Evolutionary conservation across 2,113 vertebrate species (phyloP).

Genomic region (Falco punctatus): DNA sequence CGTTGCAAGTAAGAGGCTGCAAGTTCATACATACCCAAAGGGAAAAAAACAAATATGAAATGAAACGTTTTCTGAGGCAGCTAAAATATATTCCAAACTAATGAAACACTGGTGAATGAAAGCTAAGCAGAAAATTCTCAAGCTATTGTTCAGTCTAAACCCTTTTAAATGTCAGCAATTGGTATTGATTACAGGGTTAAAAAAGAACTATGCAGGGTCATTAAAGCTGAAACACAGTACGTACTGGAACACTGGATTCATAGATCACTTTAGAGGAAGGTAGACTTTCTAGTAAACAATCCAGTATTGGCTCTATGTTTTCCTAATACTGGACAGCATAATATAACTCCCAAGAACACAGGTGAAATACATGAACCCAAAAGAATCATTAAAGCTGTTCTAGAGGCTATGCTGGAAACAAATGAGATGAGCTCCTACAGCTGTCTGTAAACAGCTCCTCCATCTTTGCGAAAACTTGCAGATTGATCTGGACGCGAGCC

Average conservation of each 20-base stretch:
- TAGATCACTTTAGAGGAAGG: not conserved
- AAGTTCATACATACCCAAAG: not conserved
- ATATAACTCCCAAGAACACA: not conserved
- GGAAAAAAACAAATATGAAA: not conserved
- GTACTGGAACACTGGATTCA: not conserved
- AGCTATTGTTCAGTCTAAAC: not conserved
- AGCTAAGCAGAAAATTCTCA: not conserved
- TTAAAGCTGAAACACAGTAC: not conserved
- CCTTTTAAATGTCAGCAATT: not conserved
- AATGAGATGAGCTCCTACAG: not conserved
- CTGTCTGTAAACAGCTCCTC: not conserved
- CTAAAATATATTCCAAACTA: not conserved
- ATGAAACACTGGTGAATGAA: not conserved
- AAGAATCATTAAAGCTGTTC: slow-evolving; percentile 32
- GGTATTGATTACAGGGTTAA: not conserved
- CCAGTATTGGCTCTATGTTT: not conserved
- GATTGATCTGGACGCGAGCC: not conserved
- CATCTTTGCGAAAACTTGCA: not conserved
- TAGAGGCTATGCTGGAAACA: not conserved
- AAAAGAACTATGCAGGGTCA: not conserved
- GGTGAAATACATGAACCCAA: slow-evolving; percentile 14
- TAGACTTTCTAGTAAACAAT: not conserved
- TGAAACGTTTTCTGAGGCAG: not conserved
- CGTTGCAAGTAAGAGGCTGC: not conserved
- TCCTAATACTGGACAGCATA: not conserved